These are phyloP conservation scores for Charadrius vociferus DNA, from an alignment of 2,113 vertebrate genomes.

Conservation along the genomic window DNA sequence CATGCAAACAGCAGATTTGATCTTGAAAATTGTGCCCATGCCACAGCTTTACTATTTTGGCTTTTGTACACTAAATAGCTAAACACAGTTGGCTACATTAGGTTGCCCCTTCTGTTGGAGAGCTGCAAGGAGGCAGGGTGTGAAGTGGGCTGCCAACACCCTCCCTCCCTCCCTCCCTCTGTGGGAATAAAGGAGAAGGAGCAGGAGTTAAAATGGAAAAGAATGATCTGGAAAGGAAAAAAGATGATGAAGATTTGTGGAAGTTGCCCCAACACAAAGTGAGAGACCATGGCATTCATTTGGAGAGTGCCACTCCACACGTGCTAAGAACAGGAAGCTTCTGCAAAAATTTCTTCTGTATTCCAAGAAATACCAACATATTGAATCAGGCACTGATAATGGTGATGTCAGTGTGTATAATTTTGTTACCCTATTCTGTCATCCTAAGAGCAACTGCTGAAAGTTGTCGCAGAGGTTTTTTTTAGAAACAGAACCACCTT, in stretches of 20 bases:
- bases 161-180: background rate
- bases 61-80: background rate
- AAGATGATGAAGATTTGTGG: background rate
- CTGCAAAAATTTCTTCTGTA: background rate
- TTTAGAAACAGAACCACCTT: background rate
- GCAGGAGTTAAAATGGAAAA: background rate
- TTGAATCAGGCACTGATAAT: background rate
- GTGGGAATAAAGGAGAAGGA: background rate
- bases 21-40: background rate
- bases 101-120: background rate
- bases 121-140: background rate
- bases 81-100: background rate
- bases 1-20: background rate
- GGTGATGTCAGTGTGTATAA: background rate
- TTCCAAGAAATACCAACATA: background rate
- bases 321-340: background rate
- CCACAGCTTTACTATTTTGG: background rate
- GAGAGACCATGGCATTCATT: background rate
- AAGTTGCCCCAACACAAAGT: background rate
- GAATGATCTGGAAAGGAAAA: background rate
- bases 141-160: background rate
- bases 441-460: background rate
- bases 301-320: background rate
- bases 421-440: background rate
- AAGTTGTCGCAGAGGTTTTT: background rate